Evolutionary conservation across 1,140 invertebrate species (phyloP), one percentile per base, ranked within the genome.

Genomic region (Drosophila repleta): DNA sequence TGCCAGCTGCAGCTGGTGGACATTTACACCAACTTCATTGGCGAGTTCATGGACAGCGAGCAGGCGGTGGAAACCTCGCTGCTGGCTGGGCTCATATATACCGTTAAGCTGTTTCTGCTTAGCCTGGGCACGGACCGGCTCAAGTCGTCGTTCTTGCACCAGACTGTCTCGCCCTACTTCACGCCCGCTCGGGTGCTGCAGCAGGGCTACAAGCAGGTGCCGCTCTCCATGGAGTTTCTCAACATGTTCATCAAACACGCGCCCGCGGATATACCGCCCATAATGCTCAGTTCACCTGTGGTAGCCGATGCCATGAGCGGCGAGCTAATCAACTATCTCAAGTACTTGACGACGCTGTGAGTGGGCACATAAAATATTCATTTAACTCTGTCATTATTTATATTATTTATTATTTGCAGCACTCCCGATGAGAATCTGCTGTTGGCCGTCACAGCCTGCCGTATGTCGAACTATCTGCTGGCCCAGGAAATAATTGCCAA

Each of bases 211-310:
- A 79, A 70, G n/a, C 87, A 82, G 55, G 87, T 91, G 15, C 76
- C 90, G 0, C 60, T 91, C 0, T 90, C 90, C 0, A 43, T 91
- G 49, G 90, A 91, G 64, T 91, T 91, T 46, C 83, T 91, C 0
- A 91, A 91, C 48, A 85, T 91, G 83, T 91, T 91, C 48, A 89
- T 91, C 13, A 90, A 89, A 55, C 79, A 90, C 29, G 61, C 90
- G 0, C 80, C 87, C 0, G 41, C 13, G 0, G 83, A 91, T 26
- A 83, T 91, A 70, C 74, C 90, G 3, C 78, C 85, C 26, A 85
- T 91, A 24, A 91, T 91, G 90, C 66, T 91, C 0, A 62, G 69
- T 4, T 91, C 90, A 0, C 90, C 90, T 0, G 87, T 91, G 1
- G 90, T 91, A 18, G 90, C 87, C 4, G 90, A 91, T 62, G 63